Evolutionary conservation across 2,888 invertebrate species (phyloP).

Genomic region (Acronicta alni): DNA sequence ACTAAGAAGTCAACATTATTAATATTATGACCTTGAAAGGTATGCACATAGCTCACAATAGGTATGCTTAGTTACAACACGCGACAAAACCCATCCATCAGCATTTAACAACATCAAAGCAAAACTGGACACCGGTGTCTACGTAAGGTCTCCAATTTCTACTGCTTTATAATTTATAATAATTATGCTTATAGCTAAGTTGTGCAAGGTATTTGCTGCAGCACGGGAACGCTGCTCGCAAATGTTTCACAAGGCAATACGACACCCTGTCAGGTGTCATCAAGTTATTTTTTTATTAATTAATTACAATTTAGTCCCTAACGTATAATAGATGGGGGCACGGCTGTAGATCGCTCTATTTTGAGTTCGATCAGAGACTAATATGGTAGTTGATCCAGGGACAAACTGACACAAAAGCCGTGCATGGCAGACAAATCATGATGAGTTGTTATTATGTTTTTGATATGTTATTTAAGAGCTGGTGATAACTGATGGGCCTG

Average conservation of each 20-base stretch:
- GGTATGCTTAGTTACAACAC: slow-evolving; percentile 11
- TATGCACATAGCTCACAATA: too few relatives aligned
- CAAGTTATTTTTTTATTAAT: slow-evolving; percentile 57
- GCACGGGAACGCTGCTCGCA: slow-evolving; percentile 77
- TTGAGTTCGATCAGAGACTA: not conserved
- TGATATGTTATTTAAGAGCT: too few relatives aligned
- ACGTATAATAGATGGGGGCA: not conserved
- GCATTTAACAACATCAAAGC: slow-evolving; percentile 41
- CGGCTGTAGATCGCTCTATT: not conserved
- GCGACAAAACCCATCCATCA: slow-evolving; percentile 33
- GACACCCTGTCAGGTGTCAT: slow-evolving; percentile 73
- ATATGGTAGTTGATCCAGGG: too few relatives aligned
- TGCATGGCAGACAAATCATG: too few relatives aligned
- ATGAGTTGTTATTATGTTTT: too few relatives aligned
- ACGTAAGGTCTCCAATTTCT: slow-evolving; percentile 44
- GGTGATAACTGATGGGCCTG: too few relatives aligned
- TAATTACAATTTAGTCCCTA: not conserved
- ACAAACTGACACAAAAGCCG: too few relatives aligned
- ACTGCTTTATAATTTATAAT: slow-evolving; percentile 54
- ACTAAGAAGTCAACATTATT: too few relatives aligned
- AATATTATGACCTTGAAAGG: not conserved
- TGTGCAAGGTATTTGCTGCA: slow-evolving; percentile 70
- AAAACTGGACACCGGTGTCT: slow-evolving; percentile 21
- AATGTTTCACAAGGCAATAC: slow-evolving; percentile 82
- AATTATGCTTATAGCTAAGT: slow-evolving; percentile 48